These are phyloP conservation scores for Eupeodes latifasciatus DNA, from an alignment of 2,888 invertebrate genomes.

Conservation along the genomic window DNA sequence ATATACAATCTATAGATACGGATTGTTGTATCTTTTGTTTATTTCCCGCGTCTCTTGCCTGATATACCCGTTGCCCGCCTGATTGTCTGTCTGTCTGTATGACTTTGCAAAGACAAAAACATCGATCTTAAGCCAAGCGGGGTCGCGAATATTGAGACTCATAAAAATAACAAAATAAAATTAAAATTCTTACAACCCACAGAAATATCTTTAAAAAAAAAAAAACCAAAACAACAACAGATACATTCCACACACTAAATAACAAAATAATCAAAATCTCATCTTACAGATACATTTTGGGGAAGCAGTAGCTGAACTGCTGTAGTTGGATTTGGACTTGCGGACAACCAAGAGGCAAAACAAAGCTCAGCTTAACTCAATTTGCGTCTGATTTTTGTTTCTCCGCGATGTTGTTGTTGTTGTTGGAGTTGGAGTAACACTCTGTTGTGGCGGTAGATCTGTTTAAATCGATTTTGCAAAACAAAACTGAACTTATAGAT, in stretches of 20 bases:
- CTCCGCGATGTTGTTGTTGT: neutral
- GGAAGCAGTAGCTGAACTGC: conserved; percentile 50
- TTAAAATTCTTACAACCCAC: conserved; percentile 50
- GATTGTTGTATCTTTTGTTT: conserved; percentile 24
- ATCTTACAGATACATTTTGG: conserved; percentile 54
- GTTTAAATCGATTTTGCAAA: conserved; percentile 55
- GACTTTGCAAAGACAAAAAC: conserved; percentile 63
- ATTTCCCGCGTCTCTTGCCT: neutral
- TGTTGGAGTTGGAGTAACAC: conserved; percentile 4
- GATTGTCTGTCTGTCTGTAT: conserved; percentile 18
- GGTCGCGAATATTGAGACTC: conserved; percentile 60
- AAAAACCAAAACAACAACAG: conserved; percentile 57
- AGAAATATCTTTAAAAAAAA: conserved; percentile 21
- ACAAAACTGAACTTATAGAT: conserved; percentile 53
- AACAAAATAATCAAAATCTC: conserved; percentile 67
- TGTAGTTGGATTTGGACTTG: conserved; percentile 18
- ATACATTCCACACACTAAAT: conserved; percentile 64
- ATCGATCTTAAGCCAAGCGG: conserved; percentile 65
- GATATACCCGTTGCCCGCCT: too few species aligned
- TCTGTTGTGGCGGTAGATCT: conserved; percentile 36
- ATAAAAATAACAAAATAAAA: conserved; percentile 19
- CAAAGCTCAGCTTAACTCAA: conserved; percentile 57
- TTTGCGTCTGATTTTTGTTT: conserved; percentile 28
- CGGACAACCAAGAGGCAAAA: conserved; percentile 42
- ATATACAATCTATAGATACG: conserved; percentile 56